phyloP scores from a whole-genome alignment of 1,140 invertebrate genomes.

The Asobara japonica region DNA sequence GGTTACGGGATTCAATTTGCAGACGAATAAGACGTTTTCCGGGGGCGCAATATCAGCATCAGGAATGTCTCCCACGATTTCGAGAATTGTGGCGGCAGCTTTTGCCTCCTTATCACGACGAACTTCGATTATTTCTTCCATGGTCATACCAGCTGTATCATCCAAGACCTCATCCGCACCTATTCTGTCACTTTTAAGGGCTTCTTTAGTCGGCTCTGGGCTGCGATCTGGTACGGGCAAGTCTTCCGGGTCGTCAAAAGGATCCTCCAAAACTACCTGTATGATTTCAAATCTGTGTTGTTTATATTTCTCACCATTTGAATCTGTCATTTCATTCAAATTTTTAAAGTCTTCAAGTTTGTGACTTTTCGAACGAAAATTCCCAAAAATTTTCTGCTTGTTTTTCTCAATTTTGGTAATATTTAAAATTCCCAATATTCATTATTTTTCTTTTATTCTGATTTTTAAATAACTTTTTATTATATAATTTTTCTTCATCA shows the following conservation, averaged over 20 bases:
- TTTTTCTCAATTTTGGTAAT: too few relatives aligned
- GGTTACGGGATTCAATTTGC: constrained; percentile 99
- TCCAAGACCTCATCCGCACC: constrained; percentile 95
- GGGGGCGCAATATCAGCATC: constrained; percentile 97
- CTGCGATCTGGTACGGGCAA: constrained; percentile 84
- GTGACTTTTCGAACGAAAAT: too few relatives aligned
- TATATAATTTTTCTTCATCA: too few relatives aligned
- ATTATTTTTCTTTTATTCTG: too few relatives aligned
- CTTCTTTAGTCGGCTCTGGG: constrained; percentile 86
- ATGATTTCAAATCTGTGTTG: too few relatives aligned
- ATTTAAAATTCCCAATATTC: too few relatives aligned
- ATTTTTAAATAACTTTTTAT: too few relatives aligned
- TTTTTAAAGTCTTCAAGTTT: too few relatives aligned
- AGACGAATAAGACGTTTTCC: constrained; percentile 99
- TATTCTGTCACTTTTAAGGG: constrained; percentile 85
- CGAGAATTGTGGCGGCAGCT: constrained; percentile 95
- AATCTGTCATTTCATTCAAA: too few relatives aligned
- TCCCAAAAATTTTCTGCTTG: too few relatives aligned
- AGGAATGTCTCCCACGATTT: constrained; percentile 98
- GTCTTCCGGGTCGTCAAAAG: constrained; percentile 87
- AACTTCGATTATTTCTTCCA: constrained; percentile 88
- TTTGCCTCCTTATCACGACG: constrained; percentile 93
- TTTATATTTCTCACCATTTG: too few relatives aligned
- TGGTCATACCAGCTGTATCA: constrained; percentile 85
- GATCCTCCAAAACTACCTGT: constrained; percentile 97